phyloP scores from a whole-genome alignment of 2,113 vertebrate genomes.

The Sterrhoptilus dennistouni region DNA sequence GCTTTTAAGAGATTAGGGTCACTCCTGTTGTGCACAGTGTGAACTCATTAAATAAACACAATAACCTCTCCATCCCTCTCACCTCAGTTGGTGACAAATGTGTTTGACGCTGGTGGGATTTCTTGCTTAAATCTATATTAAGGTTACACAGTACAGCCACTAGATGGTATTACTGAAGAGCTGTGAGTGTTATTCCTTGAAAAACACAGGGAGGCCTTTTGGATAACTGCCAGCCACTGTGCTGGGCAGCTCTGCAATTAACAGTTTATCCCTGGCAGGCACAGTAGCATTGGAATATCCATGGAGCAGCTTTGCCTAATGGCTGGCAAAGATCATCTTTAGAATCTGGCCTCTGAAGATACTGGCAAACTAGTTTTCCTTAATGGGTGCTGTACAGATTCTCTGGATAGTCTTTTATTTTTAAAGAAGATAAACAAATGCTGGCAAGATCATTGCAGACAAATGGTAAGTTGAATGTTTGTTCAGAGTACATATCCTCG shows the following conservation, averaged over 20 bases:
- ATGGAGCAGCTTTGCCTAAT: conserved; percentile 4
- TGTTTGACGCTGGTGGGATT: neutral
- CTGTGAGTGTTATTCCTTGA: neutral
- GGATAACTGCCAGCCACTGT: conserved; percentile 12
- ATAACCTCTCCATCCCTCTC: neutral
- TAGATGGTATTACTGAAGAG: conserved; percentile 51
- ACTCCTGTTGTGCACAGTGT: neutral
- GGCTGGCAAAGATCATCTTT: neutral
- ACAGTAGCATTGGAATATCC: neutral
- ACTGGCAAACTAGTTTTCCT: conserved; percentile 61
- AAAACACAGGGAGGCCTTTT: conserved; percentile 9
- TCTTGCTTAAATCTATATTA: neutral
- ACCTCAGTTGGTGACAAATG: neutral
- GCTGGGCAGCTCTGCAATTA: conserved; percentile 8
- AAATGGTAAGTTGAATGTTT: conserved; percentile 77
- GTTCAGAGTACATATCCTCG: neutral
- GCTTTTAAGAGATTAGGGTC: conserved; percentile 57
- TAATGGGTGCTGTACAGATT: conserved; percentile 77
- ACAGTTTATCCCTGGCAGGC: neutral
- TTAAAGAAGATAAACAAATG: conserved; percentile 84
- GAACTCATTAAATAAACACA: conserved; percentile 31
- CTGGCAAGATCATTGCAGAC: conserved; percentile 86
- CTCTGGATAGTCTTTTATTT: conserved; percentile 81
- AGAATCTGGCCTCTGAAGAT: neutral
- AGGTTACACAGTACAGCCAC: neutral